phyloP scores from a whole-genome alignment of 2,113 vertebrate genomes.

The Gracilinanus agilis region DNA sequence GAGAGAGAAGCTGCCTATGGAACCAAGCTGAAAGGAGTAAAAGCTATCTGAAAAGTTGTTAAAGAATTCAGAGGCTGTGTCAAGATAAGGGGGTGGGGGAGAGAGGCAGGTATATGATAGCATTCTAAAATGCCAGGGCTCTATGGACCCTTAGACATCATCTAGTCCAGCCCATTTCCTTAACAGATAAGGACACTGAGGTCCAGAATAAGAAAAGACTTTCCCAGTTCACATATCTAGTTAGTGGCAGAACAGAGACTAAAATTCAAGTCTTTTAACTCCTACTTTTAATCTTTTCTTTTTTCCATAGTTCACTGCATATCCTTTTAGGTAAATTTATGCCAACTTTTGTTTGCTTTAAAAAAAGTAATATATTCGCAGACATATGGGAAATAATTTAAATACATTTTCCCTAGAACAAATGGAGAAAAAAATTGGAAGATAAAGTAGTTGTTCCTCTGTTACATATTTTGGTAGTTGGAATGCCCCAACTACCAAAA shows the following conservation, averaged over 20 bases:
- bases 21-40: not conserved
- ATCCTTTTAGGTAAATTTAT: not conserved
- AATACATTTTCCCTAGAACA: not conserved
- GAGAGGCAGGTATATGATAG: not conserved
- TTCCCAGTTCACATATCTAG: not conserved
- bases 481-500: not conserved
- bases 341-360: not conserved
- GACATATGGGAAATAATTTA: not conserved
- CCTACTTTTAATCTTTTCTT: not conserved
- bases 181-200: not conserved
- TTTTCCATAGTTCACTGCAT: not conserved
- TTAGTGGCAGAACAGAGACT: not conserved
- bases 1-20: not conserved
- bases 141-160: not conserved
- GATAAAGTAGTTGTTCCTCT: not conserved
- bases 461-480: not conserved
- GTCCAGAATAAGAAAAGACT: not conserved
- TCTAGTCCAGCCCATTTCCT: not conserved
- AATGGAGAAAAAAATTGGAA: not conserved
- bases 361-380: not conserved
- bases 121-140: not conserved
- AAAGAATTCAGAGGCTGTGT: not conserved
- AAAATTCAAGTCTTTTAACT: not conserved
- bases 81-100: not conserved
- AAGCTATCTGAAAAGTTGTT: not conserved